Base-by-base conservation (phyloP, 1,140 invertebrate species). In the Eurytemora carolleeae region DNA sequence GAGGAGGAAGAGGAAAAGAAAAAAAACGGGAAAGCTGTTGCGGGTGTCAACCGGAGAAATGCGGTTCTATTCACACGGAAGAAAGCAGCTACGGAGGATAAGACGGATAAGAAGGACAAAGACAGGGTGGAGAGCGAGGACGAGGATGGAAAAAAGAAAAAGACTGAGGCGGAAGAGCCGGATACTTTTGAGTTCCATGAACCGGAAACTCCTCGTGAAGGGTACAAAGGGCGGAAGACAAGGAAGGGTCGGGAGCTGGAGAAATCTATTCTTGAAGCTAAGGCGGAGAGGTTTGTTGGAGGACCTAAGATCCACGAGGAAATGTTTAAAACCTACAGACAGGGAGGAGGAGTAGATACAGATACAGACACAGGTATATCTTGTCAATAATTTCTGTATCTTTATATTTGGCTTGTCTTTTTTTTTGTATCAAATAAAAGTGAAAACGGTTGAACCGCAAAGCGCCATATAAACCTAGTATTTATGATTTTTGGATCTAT, bases 31-130 rank as follows among this genome's bases (percentile, higher is more conserved):
- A 63, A 61, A 20, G 72, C 70, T 53, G 75, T 71, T 18, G 68
- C 77, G 31, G 82, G 84, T 26, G 84, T 88, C 0, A 88, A 88
- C 71, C 75, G 86, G 55, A 74, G 86, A 68, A 88, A 84, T 19
- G 82, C 85, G n/a, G 84, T 88, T 31, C 69, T 88, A 2, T 83
- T 88, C 65, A 86, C 84, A 1, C 18, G 60, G 20, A 78, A 84
- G 52, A 88, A 89, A 71, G 79, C 79, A 0, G 73, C 76, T 1
- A 44, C 31, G 7, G 7, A 7, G 31, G 31, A 44, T 44, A 44
- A 44, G n/a, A 16, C 1, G 3, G 58, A 15, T 21, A 53, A 53
- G 12, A 24, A 24, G 24, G 54, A 58, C 57, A 57, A 58, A 19
- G 44, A 56, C 19, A 22, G 23, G 2, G 57, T 64, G 19, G 52